Conservation (phyloP, 2,797 vertebrate species). For the Muscicapa comitata region DNA sequence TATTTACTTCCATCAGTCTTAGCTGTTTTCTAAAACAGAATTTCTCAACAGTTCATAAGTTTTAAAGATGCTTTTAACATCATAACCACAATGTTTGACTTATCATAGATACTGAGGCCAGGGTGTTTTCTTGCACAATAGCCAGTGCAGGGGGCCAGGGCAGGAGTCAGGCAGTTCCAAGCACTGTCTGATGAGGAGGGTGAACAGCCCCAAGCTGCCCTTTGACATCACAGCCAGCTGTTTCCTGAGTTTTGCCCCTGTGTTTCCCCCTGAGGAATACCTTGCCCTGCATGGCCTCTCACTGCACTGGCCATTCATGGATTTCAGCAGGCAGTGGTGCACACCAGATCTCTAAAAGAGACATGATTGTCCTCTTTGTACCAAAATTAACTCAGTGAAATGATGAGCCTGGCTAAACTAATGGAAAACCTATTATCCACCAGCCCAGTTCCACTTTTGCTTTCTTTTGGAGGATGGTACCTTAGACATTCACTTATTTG, state of each 20-base stretch:
- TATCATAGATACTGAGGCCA: neutral
- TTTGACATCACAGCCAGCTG: neutral
- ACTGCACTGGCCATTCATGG: neutral
- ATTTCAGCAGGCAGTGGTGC: neutral
- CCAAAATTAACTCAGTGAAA: neutral
- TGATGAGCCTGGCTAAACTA: neutral
- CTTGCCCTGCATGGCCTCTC: neutral
- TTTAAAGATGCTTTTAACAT: neutral
- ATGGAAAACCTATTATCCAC: neutral
- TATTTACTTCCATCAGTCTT: neutral
- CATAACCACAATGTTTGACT: neutral
- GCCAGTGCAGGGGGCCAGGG: neutral
- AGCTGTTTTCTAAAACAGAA: neutral
- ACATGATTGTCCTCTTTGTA: rapidly evolving
- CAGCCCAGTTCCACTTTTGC: neutral
- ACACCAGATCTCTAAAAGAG: neutral
- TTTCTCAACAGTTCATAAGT: neutral
- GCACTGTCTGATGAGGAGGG: neutral
- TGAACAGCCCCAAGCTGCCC: neutral
- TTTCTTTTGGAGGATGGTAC: neutral
- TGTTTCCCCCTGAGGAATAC: neutral
- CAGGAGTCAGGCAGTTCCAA: neutral
- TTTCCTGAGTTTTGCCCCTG: neutral
- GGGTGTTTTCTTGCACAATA: neutral
- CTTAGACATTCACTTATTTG: neutral